phyloP scores from a whole-genome alignment of 2,888 invertebrate species.

The Hirudinaria manillensis region DNA sequence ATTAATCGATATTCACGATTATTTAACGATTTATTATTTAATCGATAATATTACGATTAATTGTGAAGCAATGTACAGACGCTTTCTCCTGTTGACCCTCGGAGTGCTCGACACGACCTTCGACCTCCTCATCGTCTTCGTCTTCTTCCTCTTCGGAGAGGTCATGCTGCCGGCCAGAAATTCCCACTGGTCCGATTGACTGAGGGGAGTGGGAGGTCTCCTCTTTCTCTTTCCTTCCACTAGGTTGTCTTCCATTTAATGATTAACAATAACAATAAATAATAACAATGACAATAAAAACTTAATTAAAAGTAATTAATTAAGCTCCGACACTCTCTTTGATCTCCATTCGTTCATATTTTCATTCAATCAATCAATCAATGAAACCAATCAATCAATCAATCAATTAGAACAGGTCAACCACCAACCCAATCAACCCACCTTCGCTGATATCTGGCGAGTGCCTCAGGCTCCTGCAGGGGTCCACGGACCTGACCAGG shows the following conservation, averaged over 20 bases:
- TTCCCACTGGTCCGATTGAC: neutral
- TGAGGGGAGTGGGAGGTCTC: constrained; percentile 9
- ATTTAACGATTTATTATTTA: too few species aligned
- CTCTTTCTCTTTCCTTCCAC: neutral
- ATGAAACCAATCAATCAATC: neutral
- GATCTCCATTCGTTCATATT: too few species aligned
- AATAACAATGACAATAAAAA: neutral
- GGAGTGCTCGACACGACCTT: neutral
- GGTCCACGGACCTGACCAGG: neutral
- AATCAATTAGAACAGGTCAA: neutral
- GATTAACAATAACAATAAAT: neutral
- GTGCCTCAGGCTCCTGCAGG: neutral
- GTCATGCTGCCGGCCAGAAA: neutral
- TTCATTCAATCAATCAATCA: neutral
- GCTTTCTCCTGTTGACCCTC: neutral
- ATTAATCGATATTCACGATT: too few species aligned
- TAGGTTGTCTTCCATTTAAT: constrained; percentile 1
- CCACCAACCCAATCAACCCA: neutral
- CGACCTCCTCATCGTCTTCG: neutral
- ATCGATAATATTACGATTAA: too few species aligned
- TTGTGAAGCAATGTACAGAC: neutral
- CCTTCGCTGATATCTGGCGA: constrained; percentile 1
- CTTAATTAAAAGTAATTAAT: too few species aligned
- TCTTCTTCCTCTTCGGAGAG: neutral
- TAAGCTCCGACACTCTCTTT: too few species aligned